Evolutionary conservation across 2,888 invertebrate genomes (phyloP), one percentile per base, ranked within the genome.

Genomic region (Philereme vetulata): DNA sequence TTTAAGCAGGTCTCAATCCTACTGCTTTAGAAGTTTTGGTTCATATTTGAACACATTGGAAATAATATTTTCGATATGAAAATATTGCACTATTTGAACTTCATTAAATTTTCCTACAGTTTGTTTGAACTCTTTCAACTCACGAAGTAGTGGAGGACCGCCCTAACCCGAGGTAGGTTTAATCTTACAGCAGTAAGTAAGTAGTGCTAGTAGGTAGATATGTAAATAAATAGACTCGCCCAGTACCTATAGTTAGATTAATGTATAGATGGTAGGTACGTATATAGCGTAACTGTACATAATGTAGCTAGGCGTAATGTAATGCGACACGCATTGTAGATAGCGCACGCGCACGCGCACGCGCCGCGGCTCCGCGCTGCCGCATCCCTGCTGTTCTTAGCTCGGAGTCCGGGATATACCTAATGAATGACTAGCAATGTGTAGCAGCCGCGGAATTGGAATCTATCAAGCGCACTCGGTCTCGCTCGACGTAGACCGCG

Each of bases 141-240:
- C 21, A 21, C 21, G 21, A 21, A 21, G 21, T 21, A 21, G 43
- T 43, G 43, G 43, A 43, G 10, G 34, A 43, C 34, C 51, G 51
- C 51, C 34, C 21, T 33, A 43, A 33, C 61, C 61, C 57, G 54
- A 46, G 34, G 5, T 34, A 42, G 4, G 42, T 43, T 34, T 10
- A 42, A 42, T 54, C 34, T 55, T 43, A 38, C 33, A 42, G 51
- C 47, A 38, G 35, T 40, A 51, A 38, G 35, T 40, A 51, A 38
- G 8, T 42, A 46, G 35, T 34, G 47, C 42, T 51, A 53, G 70
- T 60, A 66, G 71, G 72, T 74, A 71, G 65, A 72, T 74, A 66
- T 72, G 72, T 74, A 71, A 66, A 72, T 74, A 71, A 67, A 74
- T 71, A 74, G 63, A 59, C 68, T 67, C 61, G 62, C 62, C 65